Conservation (phyloP, 1,140 invertebrate species). For the Diachasmimorpha longicaudata region DNA sequence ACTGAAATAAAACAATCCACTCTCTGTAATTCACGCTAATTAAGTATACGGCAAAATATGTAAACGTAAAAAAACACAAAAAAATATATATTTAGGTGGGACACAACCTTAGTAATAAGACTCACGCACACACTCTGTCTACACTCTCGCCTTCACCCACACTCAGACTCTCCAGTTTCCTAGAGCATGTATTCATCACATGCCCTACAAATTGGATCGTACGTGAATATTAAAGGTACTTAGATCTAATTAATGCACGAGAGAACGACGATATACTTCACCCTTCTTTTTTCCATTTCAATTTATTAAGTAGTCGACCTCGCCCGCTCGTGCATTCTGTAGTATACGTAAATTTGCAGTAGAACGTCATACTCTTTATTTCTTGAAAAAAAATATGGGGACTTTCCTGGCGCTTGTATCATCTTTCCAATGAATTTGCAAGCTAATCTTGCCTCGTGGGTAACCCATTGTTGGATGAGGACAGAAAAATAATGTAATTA, state of each 20-base stretch:
- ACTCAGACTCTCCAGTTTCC: slow-evolving; percentile 52
- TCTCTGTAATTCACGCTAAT: slow-evolving; percentile 35
- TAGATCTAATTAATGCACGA: slow-evolving; percentile 52
- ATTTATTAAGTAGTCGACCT: slow-evolving; percentile 1
- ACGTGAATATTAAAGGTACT: slow-evolving; percentile 56
- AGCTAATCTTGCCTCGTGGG: slow-evolving; percentile 33
- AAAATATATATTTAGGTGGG: not conserved
- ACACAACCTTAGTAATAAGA: not conserved
- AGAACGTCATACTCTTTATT: slow-evolving; percentile 52
- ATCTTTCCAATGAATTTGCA: slow-evolving; percentile 34
- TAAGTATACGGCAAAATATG: slow-evolving; percentile 13
- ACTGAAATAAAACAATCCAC: slow-evolving; percentile 77
- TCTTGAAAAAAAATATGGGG: slow-evolving; percentile 35
- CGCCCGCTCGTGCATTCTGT: slow-evolving; percentile 17
- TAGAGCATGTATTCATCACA: slow-evolving; percentile 61
- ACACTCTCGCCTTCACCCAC: slow-evolving; percentile 37
- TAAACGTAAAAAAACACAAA: slow-evolving; percentile 15
- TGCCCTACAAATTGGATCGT: slow-evolving; percentile 58
- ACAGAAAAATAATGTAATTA: not conserved
- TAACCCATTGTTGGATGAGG: slow-evolving; percentile 9
- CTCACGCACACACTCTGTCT: slow-evolving; percentile 28
- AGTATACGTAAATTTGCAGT: slow-evolving; percentile 61
- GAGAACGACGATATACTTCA: slow-evolving; percentile 35
- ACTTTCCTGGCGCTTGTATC: slow-evolving; percentile 32
- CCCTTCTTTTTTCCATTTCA: not conserved